Evolutionary conservation across 2,113 vertebrate species (phyloP), one percentile per base, ranked within the genome.

Genomic region (Sphyrna mokarran): DNA sequence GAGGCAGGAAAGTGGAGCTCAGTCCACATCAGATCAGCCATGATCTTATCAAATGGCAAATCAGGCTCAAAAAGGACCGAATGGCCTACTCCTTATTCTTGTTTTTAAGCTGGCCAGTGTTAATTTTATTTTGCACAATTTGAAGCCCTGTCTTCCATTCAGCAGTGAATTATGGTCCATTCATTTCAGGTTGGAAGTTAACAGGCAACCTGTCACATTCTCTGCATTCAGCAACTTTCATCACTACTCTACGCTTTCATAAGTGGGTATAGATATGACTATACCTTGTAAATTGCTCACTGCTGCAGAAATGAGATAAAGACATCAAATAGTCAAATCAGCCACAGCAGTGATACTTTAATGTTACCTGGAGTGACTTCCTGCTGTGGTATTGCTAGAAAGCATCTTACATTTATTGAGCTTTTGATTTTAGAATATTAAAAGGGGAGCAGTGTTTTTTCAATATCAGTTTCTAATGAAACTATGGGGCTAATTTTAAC

Each of bases 281-380:
- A 8, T 16, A 93, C 89, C 89, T 93, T 68, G 61, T n/a, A 93
- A 66, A 93, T 66, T 93, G 16, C 61, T 93, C 89, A 66, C 61
- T 37, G 18, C 33, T 66, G 61, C 89, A 93, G 37, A 93, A 93
- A 66, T 93, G 89, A 93, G 89, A 93, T 66, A 90, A 93, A 68
- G 61, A 93, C 61, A 93, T 93, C 89, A 93, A 93, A 93, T n/a
- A 66, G 89, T 37, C 61, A 66, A 68, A 93, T 93, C 61, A 66
- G 16, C 8, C 80, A 7, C n/a, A 37, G 89, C 61, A 37, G 7
- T n/a, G n/a, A 63, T 68, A 66, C 33, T 68, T 93, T 68, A 61
- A 93, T 37, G 14, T 93, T 66, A 66, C n/a, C 61, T 63, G 63
- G 63, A 66, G 58, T 91, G 58, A 91, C 0, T 22, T 66, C 61